Evolutionary conservation across 1,140 invertebrate species (phyloP).

Genomic region (Macrobrachium nipponense): DNA sequence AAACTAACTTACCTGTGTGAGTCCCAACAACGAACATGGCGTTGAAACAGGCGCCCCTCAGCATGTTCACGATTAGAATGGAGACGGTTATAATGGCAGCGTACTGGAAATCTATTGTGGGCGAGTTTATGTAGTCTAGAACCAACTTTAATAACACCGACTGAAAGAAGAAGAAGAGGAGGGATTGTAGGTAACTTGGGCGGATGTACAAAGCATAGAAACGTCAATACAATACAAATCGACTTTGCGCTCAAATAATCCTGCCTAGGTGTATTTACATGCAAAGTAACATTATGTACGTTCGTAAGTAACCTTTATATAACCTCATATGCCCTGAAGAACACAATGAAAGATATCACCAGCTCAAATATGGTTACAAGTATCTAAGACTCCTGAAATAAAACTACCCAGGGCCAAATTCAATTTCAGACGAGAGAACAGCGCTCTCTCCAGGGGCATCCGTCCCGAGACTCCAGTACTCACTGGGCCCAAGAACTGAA

Average conservation of each 20-base stretch:
- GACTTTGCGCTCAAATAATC: neutral
- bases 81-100: slow-evolving; percentile 37
- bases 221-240: neutral
- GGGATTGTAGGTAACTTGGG: too few species aligned
- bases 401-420: too few species aligned
- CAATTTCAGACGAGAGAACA: too few species aligned
- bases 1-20: slow-evolving; percentile 61
- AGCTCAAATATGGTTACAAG: too few species aligned
- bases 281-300: too few species aligned
- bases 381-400: too few species aligned
- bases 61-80: slow-evolving; percentile 46
- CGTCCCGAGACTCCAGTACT: slow-evolving; percentile 65
- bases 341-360: too few species aligned
- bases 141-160: slow-evolving; percentile 57
- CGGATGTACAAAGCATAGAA: neutral
- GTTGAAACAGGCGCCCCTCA: slow-evolving; percentile 56
- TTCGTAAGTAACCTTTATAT: too few species aligned
- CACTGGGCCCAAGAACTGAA: slow-evolving; percentile 77
- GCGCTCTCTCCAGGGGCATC: neutral
- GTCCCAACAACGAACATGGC: slow-evolving; percentile 60
- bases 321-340: too few species aligned
- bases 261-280: too few species aligned
- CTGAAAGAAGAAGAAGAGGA: slow-evolving; percentile 21
- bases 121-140: slow-evolving; percentile 57
- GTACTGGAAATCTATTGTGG: slow-evolving; percentile 27